Evolutionary conservation across 2,797 vertebrate genomes (phyloP), one percentile per base, ranked within the genome.

Genomic region (Falco peregrinus): DNA sequence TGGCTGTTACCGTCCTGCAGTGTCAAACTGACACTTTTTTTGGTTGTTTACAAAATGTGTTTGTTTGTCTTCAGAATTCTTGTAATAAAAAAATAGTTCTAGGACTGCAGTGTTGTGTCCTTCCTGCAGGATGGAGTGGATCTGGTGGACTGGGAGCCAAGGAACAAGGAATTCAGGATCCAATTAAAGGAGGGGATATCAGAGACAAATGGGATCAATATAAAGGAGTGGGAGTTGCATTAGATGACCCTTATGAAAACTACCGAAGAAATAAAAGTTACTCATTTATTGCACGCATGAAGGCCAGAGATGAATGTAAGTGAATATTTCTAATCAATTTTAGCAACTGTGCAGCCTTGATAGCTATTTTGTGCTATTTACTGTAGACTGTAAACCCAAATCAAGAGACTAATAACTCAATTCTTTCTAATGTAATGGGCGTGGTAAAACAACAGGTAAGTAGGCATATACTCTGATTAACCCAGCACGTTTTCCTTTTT

Each of bases 161-260:
- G 96, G 99, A 99, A 84, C 99, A 99, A 94, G 99, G 99, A 43
- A 99, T 99, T 96, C 99, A 99, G 97, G 99, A 99, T 97, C 99
- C 99, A 56, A 99, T 99, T 96, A 99, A 99, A 97, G 99, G 99
- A 45, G 99, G 99, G 3, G 99, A 99, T 21, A 95, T 99, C 48
- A 97, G 99, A 50, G 99, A 99, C 97, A 99, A 99, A 94, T 99
- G 99, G 99, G 99, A 99, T 98, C 99, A 99, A 97, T 99, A 99
- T 92, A 99, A 99, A 97, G 99, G 99, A 13, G 99, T 99, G 45
- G 99, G 99, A 3, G 99, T 99, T 69, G 98, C 99, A 6, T 97
- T 99, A 87, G 99, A 99, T 0, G 99, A 99, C 97, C 99, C 99
- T 3, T 99, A 99, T 0, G 99, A 99, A 94, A 99, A 99, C 98